Evolutionary conservation across 2,888 invertebrate species (phyloP), one percentile per base, ranked within the genome.

Genomic region (Dryobota labecula): DNA sequence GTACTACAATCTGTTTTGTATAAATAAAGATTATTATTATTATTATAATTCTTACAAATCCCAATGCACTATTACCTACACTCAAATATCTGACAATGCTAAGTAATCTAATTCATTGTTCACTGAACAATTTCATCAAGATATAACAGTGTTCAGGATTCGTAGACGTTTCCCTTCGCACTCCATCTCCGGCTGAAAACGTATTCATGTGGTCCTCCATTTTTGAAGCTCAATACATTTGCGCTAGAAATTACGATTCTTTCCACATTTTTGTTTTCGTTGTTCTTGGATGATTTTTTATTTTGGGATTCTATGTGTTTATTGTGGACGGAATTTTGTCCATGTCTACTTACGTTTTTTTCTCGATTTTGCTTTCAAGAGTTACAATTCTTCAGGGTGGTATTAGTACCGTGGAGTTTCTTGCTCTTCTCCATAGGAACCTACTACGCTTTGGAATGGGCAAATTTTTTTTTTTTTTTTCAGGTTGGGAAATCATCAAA

Each of bases 71-170:
- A n/a, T 33, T 60, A 36, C 36, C 36, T 36, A 15, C 27, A 47
- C 43, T 49, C n/a, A 30, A 30, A 45, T 38, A 49, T n/a, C 24
- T 33, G 27, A 66, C n/a, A 62, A 64, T 51, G 61, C 43, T 66
- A 63, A 53, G 2, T 53, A 11, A 76, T 75, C 58, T 30, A 24
- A 53, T 27, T 53, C 20, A 78, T 71, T 83, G 78, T 83, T 78
- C 65, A 73, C 11, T 58, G 78, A 84, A 75, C 36, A 73, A 76
- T 78, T 67, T 67, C 60, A 68, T 84, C 41, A 78, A 71, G 60
- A 69, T 73, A 71, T 51, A 78, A 51, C 49, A 18, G 56, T 73
- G 27, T 69, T 75, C 70, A 70, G 27, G 38, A 63, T 33, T 62
- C n/a, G 57, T 70, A 53, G 30, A 68, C 2, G 54, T 43, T 78